Conservation (phyloP, 1,140 invertebrate genomes). For the Akabosia matsudoensis region DNA sequence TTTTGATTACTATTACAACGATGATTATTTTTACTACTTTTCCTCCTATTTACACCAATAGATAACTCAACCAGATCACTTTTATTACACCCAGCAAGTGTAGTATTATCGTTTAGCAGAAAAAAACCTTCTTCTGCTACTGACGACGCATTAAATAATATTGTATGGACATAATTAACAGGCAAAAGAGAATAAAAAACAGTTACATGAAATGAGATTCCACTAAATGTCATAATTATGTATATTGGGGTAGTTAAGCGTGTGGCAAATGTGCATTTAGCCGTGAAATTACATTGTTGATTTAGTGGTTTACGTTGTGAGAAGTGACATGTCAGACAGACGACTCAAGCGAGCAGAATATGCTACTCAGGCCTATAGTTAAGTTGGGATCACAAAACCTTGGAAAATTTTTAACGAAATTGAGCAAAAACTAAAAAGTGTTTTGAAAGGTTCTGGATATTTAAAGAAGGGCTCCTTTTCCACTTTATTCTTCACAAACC, state of each 20-base stretch:
- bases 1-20: neutral
- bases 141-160: neutral
- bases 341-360: neutral
- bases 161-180: neutral
- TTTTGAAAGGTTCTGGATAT: no score
- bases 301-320: slow-evolving; percentile 14
- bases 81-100: neutral
- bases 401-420: no score
- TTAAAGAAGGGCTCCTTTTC: neutral
- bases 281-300: slow-evolving; percentile 25
- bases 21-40: neutral
- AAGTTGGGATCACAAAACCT: no score
- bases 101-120: neutral
- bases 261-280: slow-evolving; percentile 14
- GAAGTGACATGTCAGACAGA: slow-evolving; percentile 7
- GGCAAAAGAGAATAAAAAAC: neutral
- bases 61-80: neutral
- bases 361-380: neutral
- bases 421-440: no score
- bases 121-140: neutral
- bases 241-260: slow-evolving; percentile 20
- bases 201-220: slow-evolving; percentile 10
- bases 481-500: neutral
- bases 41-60: neutral
- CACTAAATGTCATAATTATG: slow-evolving; percentile 23